Evolutionary conservation across 2,797 vertebrate species (phyloP).

Genomic region (Eremophila alpestris): DNA sequence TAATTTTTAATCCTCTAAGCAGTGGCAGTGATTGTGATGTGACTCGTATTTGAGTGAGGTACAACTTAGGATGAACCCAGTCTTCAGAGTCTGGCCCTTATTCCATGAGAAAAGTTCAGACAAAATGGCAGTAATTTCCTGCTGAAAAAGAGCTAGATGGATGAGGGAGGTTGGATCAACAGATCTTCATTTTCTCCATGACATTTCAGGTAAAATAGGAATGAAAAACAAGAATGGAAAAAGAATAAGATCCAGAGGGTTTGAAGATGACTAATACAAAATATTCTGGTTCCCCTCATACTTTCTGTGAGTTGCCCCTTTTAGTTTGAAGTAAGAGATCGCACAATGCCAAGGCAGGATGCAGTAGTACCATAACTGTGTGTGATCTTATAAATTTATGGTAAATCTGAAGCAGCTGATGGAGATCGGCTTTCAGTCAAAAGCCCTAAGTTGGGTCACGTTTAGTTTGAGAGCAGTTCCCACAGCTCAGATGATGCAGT

Average conservation of each 20-base stretch:
- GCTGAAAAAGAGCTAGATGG: background rate
- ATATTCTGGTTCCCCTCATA: background rate
- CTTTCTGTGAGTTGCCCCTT: background rate
- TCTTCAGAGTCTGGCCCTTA: background rate
- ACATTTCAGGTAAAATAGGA: background rate
- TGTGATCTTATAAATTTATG: background rate
- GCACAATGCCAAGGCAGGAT: background rate
- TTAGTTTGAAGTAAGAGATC: background rate
- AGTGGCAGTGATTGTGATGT: background rate
- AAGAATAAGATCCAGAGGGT: background rate
- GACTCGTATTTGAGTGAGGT: background rate
- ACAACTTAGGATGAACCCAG: background rate
- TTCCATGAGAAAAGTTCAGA: background rate
- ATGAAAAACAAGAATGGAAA: background rate
- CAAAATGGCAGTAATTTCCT: background rate
- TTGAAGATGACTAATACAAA: background rate
- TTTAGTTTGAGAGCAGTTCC: background rate
- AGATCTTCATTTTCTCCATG: background rate
- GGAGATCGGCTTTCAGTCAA: background rate
- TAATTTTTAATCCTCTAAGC: constrained; percentile 22
- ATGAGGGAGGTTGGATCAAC: background rate
- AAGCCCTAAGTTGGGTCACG: background rate
- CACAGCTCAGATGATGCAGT: background rate
- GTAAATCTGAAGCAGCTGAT: background rate
- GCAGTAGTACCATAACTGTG: background rate